A percentile compares a stretch with the other conserved stretches of the same genome.
These are phyloP conservation scores for Aplysia californica DNA, from an alignment of 1,140 invertebrate genomes.

Conservation along the genomic window DNA sequence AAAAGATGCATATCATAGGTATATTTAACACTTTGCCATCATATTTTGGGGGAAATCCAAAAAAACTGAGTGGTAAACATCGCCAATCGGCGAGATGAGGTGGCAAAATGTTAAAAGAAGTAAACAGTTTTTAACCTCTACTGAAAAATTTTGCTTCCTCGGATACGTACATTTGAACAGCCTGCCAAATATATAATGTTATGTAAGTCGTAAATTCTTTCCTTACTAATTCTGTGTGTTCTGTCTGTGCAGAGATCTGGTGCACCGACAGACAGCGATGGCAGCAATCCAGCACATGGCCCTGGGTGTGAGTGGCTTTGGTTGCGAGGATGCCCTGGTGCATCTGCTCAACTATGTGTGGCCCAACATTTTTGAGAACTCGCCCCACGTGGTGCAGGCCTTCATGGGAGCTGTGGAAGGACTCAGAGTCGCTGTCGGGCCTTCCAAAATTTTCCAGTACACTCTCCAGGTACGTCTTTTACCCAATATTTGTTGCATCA, in stretches of 20 bases:
- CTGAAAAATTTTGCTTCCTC: no score
- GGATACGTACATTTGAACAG: no score
- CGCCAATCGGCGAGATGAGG: no score
- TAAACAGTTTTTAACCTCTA: no score
- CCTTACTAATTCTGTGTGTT: no score
- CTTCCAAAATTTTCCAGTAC: slow-evolving; percentile 97
- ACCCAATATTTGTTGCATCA: not conserved
- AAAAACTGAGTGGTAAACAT: no score
- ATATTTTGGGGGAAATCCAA: no score
- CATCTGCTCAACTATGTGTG: slow-evolving; percentile 99
- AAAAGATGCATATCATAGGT: no score
- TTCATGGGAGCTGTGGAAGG: slow-evolving; percentile 99
- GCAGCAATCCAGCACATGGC: slow-evolving; percentile 99
- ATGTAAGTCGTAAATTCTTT: no score
- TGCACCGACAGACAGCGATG: slow-evolving; percentile 98
- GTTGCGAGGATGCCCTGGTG: slow-evolving; percentile 97
- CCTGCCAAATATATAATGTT: no score
- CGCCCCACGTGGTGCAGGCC: slow-evolving; percentile 98
- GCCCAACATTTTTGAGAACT: slow-evolving; percentile 99
- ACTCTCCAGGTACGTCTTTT: slow-evolving; percentile 81
- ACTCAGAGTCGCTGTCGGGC: slow-evolving; percentile 93
- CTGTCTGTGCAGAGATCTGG: slow-evolving; percentile 88
- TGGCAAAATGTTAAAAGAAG: no score
- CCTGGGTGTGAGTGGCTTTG: slow-evolving; percentile 97
- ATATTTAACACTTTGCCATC: no score